These are phyloP conservation scores for Lasioglossum figueresi DNA, from an alignment of 2,888 invertebrate species.

Conservation along the genomic window DNA sequence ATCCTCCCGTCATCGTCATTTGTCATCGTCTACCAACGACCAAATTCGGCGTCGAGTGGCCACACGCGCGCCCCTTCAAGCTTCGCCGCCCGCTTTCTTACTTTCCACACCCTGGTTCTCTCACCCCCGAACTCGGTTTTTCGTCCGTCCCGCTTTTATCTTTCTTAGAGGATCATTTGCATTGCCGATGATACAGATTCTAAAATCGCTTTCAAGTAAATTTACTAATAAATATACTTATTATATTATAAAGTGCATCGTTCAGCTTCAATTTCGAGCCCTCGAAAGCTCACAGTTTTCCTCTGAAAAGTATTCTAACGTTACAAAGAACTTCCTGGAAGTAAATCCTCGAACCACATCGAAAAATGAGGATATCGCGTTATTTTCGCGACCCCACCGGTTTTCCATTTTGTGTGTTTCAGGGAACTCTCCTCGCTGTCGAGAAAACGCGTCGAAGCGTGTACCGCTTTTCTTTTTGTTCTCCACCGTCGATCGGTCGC, in stretches of 20 bases:
- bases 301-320: neutral
- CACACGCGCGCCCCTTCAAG: neutral
- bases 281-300: neutral
- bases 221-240: neutral
- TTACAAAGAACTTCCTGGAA: neutral
- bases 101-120: neutral
- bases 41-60: slow-evolving; percentile 41
- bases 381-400: neutral
- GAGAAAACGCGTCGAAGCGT: neutral
- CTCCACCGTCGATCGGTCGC: slow-evolving; percentile 25
- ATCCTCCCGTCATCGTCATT: slow-evolving; percentile 58
- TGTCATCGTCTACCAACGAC: slow-evolving; percentile 51
- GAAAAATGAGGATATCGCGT: neutral
- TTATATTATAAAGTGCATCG: neutral
- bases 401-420: neutral
- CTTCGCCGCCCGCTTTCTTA: slow-evolving; percentile 1
- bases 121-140: neutral
- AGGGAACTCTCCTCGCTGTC: neutral
- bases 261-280: neutral
- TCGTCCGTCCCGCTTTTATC: neutral
- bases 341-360: neutral
- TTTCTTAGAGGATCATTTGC: neutral
- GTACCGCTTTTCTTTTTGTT: neutral
- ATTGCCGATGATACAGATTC: neutral
- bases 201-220: neutral